A percentile compares a stretch with the other conserved stretches of the same genome.
Conservation (phyloP, 1,140 invertebrate genomes). For the Diploscapter pachys region DNA sequence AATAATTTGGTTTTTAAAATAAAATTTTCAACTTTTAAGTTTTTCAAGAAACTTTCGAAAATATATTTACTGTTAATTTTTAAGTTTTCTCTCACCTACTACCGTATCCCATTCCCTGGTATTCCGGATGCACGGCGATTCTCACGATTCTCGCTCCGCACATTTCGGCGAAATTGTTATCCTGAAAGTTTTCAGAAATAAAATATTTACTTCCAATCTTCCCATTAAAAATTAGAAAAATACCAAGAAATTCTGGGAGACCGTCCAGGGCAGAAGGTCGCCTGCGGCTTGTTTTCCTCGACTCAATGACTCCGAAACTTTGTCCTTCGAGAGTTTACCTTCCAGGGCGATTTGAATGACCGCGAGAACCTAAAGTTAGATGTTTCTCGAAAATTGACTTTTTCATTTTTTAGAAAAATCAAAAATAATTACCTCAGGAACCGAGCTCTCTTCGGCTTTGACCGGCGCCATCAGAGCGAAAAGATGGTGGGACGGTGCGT, state of each 20-base stretch:
- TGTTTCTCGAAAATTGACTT: constrained; percentile 48
- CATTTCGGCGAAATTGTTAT: constrained; percentile 84
- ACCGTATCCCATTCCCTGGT: constrained; percentile 68
- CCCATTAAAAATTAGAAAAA: constrained; percentile 8
- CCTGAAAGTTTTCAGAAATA: constrained; percentile 64
- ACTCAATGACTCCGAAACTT: constrained; percentile 74
- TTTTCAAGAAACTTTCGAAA: too few species aligned
- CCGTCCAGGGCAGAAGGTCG: constrained; percentile 95
- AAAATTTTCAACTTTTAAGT: too few species aligned
- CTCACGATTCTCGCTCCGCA: constrained; percentile 86
- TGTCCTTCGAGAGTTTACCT: constrained; percentile 81
- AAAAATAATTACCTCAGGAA: constrained; percentile 87
- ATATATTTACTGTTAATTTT: too few species aligned
- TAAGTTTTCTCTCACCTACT: constrained; percentile 6
- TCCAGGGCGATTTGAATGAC: constrained; percentile 78
- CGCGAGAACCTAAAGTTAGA: constrained; percentile 43
- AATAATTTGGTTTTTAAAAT: too few species aligned
- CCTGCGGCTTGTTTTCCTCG: constrained; percentile 84
- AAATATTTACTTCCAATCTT: neutral
- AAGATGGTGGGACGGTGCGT: constrained; percentile 94
- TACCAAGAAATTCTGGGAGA: constrained; percentile 76
- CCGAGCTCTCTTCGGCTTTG: constrained; percentile 64
- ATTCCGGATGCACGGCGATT: constrained; percentile 96
- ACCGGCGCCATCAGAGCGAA: constrained; percentile 89
- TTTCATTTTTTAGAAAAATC: constrained; percentile 65